Conservation (phyloP, 2,888 invertebrate genomes). For the Campoplex nolae region DNA sequence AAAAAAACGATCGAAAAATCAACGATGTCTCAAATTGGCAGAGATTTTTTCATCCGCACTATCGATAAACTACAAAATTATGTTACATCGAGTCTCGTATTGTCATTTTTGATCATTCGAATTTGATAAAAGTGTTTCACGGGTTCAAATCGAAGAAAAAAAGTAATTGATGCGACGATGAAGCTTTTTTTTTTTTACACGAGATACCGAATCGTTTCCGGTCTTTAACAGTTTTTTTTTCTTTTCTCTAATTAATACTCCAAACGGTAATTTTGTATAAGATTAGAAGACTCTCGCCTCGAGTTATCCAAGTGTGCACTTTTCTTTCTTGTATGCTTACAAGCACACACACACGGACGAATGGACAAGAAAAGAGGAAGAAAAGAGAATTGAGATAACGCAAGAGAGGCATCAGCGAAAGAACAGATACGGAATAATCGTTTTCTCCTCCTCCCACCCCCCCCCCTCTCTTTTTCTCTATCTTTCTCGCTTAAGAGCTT, state of each 20-base stretch:
- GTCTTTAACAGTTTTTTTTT: background rate
- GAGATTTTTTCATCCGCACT: background rate
- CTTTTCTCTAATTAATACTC: background rate
- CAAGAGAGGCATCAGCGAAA: slow-evolving; percentile 49
- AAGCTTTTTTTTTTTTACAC: background rate
- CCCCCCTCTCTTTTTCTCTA: slow-evolving; percentile 23
- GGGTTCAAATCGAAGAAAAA: background rate
- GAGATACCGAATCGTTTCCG: background rate
- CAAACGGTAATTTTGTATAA: background rate
- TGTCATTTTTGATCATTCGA: background rate
- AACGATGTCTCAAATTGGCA: background rate
- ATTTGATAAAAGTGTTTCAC: background rate
- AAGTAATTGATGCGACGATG: background rate
- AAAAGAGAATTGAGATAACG: slow-evolving; percentile 61
- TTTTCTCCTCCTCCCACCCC: slow-evolving; percentile 17
- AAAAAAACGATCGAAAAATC: background rate
- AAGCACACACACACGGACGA: slow-evolving; percentile 2
- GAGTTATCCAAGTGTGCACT: background rate
- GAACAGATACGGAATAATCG: slow-evolving; percentile 47
- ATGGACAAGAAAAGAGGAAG: slow-evolving; percentile 32
- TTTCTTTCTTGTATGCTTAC: background rate
- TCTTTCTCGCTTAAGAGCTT: slow-evolving; percentile 23
- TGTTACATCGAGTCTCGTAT: background rate
- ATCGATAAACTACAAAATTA: background rate
- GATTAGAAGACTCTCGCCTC: background rate